These are phyloP conservation scores for Conus canariensis DNA, from an alignment of 2,888 invertebrate genomes.

Conservation along the genomic window DNA sequence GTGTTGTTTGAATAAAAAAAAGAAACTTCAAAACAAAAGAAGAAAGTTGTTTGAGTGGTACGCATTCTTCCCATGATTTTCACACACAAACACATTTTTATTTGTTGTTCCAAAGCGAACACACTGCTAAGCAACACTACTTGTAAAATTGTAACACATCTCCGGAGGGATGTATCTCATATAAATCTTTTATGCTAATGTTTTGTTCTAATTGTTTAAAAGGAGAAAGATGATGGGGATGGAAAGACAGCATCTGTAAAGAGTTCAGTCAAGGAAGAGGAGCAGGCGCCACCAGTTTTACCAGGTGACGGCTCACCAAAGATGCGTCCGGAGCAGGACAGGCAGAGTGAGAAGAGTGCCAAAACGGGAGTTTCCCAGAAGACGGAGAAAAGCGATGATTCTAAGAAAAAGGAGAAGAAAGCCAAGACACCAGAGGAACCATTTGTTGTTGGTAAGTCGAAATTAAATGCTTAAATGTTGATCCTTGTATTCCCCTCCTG, in stretches of 20 bases:
- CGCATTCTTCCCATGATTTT: no score
- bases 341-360: slow-evolving; percentile 57
- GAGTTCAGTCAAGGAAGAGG: neutral
- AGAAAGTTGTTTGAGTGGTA: no score
- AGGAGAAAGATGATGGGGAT: neutral
- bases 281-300: neutral
- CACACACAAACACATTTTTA: no score
- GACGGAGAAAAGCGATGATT: slow-evolving; percentile 50
- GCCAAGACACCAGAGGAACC: slow-evolving; percentile 62
- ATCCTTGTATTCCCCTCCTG: neutral
- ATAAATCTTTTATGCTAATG: no score
- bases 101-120: no score
- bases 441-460: slow-evolving; percentile 72
- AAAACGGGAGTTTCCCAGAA: slow-evolving; percentile 51
- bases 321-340: slow-evolving; percentile 22
- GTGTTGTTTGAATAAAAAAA: no score
- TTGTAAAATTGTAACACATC: no score
- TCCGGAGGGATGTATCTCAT: no score
- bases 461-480: no score
- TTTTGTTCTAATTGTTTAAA: no score
- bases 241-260: neutral
- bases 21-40: no score
- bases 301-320: slow-evolving; percentile 21
- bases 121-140: no score
- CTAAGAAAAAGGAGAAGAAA: slow-evolving; percentile 61